These are phyloP conservation scores for Caenorhabditis sinica DNA, from an alignment of 2,888 invertebrate species.

Conservation along the genomic window DNA sequence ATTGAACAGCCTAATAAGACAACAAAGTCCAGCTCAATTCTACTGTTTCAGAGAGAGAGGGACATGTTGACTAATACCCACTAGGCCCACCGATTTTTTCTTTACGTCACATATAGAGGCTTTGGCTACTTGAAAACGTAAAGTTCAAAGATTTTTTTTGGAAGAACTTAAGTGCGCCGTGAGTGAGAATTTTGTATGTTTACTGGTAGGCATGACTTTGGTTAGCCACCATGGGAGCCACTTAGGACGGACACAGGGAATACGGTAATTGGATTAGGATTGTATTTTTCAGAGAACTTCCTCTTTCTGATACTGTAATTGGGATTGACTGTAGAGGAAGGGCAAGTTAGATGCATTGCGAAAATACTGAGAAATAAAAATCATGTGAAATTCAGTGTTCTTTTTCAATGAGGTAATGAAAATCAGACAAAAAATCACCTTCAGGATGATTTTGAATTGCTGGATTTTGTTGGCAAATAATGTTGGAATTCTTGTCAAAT, in stretches of 20 bases:
- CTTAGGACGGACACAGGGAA: background rate
- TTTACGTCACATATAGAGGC: conserved; percentile 18
- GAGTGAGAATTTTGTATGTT: conserved; percentile 23
- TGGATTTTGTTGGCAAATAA: too few relatives aligned
- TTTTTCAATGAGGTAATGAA: background rate
- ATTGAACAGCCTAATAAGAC: too few relatives aligned
- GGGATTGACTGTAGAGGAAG: background rate
- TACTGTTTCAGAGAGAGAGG: conserved; percentile 44
- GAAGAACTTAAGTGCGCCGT: conserved; percentile 34
- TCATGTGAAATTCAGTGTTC: background rate
- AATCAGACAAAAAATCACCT: background rate
- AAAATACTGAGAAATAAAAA: background rate
- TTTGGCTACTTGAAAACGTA: conserved; percentile 32
- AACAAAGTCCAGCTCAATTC: conserved; percentile 38
- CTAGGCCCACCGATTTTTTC: background rate
- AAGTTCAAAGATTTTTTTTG: conserved; percentile 40
- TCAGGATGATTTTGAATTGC: too few relatives aligned
- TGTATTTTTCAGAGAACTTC: conserved; percentile 18
- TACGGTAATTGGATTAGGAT: conserved; percentile 17
- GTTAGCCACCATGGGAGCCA: background rate
- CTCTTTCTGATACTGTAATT: background rate
- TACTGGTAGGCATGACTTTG: conserved; percentile 15
- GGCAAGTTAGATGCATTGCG: background rate
- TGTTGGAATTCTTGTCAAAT: too few relatives aligned
- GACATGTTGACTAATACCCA: conserved; percentile 39